Base-by-base conservation (phyloP, 2,888 invertebrate genomes). In the Phania funesta region DNA sequence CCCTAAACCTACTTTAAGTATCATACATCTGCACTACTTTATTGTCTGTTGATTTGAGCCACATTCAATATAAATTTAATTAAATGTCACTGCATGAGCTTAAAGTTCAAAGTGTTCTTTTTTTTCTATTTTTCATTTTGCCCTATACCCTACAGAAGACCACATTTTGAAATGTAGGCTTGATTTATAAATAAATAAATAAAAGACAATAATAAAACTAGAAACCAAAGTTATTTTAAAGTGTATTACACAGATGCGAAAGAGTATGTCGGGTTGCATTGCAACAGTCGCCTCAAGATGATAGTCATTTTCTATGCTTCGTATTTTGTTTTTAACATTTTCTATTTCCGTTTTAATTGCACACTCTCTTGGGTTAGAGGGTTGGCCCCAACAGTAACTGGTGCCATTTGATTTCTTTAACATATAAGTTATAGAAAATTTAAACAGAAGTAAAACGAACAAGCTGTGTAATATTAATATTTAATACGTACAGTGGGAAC, bases 261-360 rank as follows among this genome's bases (percentile, higher is more conserved):
- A 18, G 13, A 16, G 22, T 32, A 29, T 26, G 8, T 18, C 11
- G 0, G 11, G 35, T 35, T 35, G 4, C 32, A 48, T 4, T 22
- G 8, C 9, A 46, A n/a, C 18, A 32, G n/a, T 35, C 35, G 64
- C 22, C 64, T 22, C 50, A 62, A 71, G 64, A 58, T 80, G 76
- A 70, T 50, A 80, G 24, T 54, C 16, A 18, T 16, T 35, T 29
- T 52, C 2, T 32, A 2, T n/a, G n/a, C n/a, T 32, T 1, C 13
- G 38, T 26, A 16, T 56, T 20, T 56, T 22, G 24, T 65, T 50
- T 38, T 3, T 24, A 35, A 58, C 60, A 60, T 67, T 68, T 80
- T 76, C 44, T 46, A 71, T 71, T 80, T 80, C 80, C 75, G 70
- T 65, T 80, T 80, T 80, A 76, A 76, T 76, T 76, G 65, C 76